Base-by-base conservation (phyloP, 2,888 invertebrate genomes). In the Lasius fuliginosus region DNA sequence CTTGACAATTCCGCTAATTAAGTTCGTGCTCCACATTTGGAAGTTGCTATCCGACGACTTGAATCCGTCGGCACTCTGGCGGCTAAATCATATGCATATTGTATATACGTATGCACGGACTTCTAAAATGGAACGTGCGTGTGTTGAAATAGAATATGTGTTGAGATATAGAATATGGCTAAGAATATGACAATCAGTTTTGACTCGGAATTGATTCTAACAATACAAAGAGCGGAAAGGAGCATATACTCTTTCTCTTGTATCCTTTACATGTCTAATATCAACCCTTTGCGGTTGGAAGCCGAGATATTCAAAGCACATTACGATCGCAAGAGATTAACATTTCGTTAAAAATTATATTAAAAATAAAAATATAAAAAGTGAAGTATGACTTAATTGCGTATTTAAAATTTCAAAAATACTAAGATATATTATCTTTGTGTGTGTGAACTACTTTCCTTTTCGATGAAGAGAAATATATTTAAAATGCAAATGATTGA, bases 1-100 rank as follows among this genome's bases (percentile, higher is more conserved):
- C 79, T 79, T 79, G 71, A 69, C 79, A 79, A 79, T 79, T 71
- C 60, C 46, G 33, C 27, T 79, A 79, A 79, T 79, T 79, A 79
- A 71, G 69, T 79, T 60, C 33, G 60, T 42, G 58, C 68, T 58
- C 15, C 30, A 42, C n/a, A 56, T 69, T 71, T 27, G 60, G 60
- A 71, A 60, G 42, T 79, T 79, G 40, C 33, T 23, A 79, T 58
- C 42, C 64, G 60, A 6, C 3, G 69, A 69, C 69, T 69, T 46
- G 60, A 79, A 60, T 69, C 42, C 58, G n/a, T 53, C 49, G 33
- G 27, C 27, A 56, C 33, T 53, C 12, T 46, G 65, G n/a, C 9
- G 30, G 40, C 18, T 46, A 60, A 64, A 58, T 82, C 18, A 36
- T 8, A 2, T n/a, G 62, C 49, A 49, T 49, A 49, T 49, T 42